Conservation (phyloP, 1,140 invertebrate genomes). For the Aporrectodea caliginosa region DNA sequence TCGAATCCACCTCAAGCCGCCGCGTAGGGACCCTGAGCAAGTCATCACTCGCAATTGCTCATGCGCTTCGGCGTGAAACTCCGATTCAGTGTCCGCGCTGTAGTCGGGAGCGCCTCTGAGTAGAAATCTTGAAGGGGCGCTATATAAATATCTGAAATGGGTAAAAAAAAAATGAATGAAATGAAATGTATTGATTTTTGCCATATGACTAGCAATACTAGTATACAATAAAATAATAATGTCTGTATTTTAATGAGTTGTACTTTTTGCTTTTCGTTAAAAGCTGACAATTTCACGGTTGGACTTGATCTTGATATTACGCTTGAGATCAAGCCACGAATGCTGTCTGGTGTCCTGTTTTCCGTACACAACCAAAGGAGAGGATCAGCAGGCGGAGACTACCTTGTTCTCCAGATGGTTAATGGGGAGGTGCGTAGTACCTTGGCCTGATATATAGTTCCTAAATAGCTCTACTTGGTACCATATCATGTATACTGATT, state of each 20-base stretch:
- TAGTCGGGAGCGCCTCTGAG: too few species aligned
- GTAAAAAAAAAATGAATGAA: too few species aligned
- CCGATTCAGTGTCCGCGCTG: too few species aligned
- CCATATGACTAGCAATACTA: neutral
- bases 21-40: too few species aligned
- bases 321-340: conserved; percentile 83
- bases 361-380: conserved; percentile 68
- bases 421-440: conserved; percentile 63
- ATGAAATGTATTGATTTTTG: neutral
- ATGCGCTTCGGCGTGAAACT: too few species aligned
- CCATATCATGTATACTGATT: neutral
- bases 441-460: conserved; percentile 18
- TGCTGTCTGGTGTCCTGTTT: conserved; percentile 71
- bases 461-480: neutral
- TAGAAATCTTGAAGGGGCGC: too few species aligned
- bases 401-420: conserved; percentile 78
- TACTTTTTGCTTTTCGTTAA: neutral
- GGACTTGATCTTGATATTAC: conserved; percentile 73
- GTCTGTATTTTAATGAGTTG: neutral
- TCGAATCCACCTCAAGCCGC: too few species aligned
- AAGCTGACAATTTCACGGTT: conserved; percentile 68
- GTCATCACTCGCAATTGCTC: too few species aligned
- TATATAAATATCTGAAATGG: too few species aligned
- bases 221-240: neutral
- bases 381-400: conserved; percentile 64